Evolutionary conservation across 1,140 invertebrate genomes (phyloP), one percentile per base, ranked within the genome.

Genomic region (Panagrolaimus sp.): DNA sequence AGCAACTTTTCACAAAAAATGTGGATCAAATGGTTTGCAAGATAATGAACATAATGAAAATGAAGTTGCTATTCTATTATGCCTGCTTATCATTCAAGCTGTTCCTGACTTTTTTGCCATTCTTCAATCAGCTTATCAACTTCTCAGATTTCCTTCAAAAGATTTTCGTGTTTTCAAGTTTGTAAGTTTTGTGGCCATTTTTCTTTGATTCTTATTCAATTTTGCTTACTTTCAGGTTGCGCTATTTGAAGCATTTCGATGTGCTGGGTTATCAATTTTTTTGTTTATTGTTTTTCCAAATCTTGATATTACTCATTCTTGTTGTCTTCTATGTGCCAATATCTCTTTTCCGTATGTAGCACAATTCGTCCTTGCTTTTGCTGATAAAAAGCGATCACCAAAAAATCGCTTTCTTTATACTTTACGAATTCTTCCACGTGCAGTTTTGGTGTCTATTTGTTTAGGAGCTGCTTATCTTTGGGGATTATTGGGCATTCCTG

Each of bases 201-300:
- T 57, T 57, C 4, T 13, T 25, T 20, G 7, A 4, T 38, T 4
- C 1, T 9, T 20, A 57, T 20, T 25, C n/a, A n/a, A n/a, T n/a
- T n/a, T n/a, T n/a, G n/a, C n/a, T n/a, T n/a, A n/a, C n/a, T 57
- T 74, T 74, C 47, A 75, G 74, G 31, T 75, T 42, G 53, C 75
- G 43, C 20, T 77, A n/a, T 47, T 80, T n/a, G 75, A 77, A 66
- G 38, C 68, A 9, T 65, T 44, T 61, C 74, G 76, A n/a, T 74
- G 78, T 14, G 45, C 78, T 5, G 76, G 75, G 38, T 66, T 82
- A 43, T 68, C 71, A 25, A n/a, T 79, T 1, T 47, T 80, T 5
- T 62, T 63, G 13, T 67, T 73, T 68, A 43, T 47, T 16, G 71
- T 79, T 1, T 80, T 80, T 61, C 77, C 77, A 14, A 47, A 82